Evolutionary conservation across 2,888 invertebrate species (phyloP), one percentile per base, ranked within the genome.

Genomic region (Amphipyra berbera): DNA sequence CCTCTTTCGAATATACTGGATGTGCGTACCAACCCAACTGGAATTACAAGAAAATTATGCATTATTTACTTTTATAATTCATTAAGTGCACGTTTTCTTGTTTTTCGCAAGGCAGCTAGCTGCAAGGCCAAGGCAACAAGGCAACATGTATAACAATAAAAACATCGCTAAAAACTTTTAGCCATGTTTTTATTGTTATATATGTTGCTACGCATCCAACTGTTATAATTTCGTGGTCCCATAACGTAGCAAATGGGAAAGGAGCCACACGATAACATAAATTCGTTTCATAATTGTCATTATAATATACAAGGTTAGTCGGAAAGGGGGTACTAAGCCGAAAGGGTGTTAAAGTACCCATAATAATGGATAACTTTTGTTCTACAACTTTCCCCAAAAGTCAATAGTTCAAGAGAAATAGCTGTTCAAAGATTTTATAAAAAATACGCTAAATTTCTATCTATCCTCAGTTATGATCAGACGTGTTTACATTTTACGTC

Each of bases 11-110:
- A 78, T 93, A 95, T 2, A 96, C 90, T 1, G 96, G 96, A 74
- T 95, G 92, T 6, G 95, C 95, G 74, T 95, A 95, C 95, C 95
- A 95, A 14, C 96, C 96, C 59, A 94, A 63, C 95, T 95, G 85
- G 15, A 86, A 89, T 35, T 42, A 27, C 52, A 48, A 48, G 7
- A 48, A 30, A 6, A 41, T 44, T 33, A 40, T 37, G 3, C 5
- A 44, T 21, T 14, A 21, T 21, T 21, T 30, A 33, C 7, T 49
- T 49, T 33, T 40, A 13, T 14, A 14, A n/a, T n/a, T 35, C 13
- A n/a, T 42, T 8, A 33, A n/a, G n/a, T 38, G 38, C 38, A 38
- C 6, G 1, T 41, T 13, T 6, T 41, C 2, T 27, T 10, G 7
- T 45, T 55, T 56, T 15, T 13, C 13, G 12, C n/a, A 35, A 40